These are phyloP conservation scores for Belonocnema kinseyi DNA, from an alignment of 1,140 invertebrate genomes.

Conservation along the genomic window DNA sequence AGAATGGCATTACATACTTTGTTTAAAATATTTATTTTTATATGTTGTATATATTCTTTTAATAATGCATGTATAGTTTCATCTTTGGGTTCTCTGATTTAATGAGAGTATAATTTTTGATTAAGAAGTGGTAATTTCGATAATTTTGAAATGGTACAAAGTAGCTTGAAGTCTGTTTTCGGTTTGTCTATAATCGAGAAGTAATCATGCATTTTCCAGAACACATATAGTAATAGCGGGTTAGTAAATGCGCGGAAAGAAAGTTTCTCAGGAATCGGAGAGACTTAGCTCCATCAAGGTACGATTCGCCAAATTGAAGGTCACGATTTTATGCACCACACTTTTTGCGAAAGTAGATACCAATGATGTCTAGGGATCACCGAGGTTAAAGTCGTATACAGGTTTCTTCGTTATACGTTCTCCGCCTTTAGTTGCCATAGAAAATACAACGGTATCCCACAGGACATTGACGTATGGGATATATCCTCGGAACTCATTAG, in stretches of 20 bases:
- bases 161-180: too few relatives aligned
- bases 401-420: slow-evolving; percentile 21
- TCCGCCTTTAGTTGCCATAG: slow-evolving; percentile 31
- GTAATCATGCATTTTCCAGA: slow-evolving; percentile 27
- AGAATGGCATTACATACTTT: too few relatives aligned
- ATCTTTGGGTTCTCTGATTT: too few relatives aligned
- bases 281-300: slow-evolving; percentile 13
- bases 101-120: too few relatives aligned
- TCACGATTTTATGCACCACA: slow-evolving; percentile 30
- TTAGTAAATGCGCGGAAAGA: slow-evolving; percentile 4
- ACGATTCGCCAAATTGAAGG: slow-evolving; percentile 29
- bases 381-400: slow-evolving; percentile 29
- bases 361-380: slow-evolving; percentile 27
- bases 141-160: too few relatives aligned
- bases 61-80: too few relatives aligned
- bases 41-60: too few relatives aligned
- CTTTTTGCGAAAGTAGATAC: slow-evolving; percentile 30
- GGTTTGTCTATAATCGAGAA: not conserved
- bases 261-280: slow-evolving; percentile 25
- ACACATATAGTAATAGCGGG: not conserved
- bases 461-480: slow-evolving; percentile 31
- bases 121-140: too few relatives aligned
- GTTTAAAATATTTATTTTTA: too few relatives aligned
- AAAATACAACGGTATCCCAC: slow-evolving; percentile 29
- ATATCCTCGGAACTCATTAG: slow-evolving; percentile 24